Percentiles rank a stretch among this genome's conserved stretches.
phyloP scores from a whole-genome alignment of 2,113 vertebrate genomes.

The Cichladusa arquata region DNA sequence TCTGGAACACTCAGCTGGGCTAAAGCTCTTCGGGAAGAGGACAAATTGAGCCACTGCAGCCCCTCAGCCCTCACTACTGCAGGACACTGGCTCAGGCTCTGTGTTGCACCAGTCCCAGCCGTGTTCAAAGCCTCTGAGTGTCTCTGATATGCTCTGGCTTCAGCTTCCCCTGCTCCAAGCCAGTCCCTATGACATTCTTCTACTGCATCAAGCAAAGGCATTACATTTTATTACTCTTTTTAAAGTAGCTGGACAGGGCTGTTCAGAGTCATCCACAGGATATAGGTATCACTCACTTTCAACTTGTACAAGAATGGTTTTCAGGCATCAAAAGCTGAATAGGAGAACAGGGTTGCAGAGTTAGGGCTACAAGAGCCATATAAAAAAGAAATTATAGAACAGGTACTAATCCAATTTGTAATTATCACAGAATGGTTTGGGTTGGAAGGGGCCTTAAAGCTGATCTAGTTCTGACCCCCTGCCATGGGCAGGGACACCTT shows the following conservation, averaged over 20 bases:
- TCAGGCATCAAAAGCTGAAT: neutral
- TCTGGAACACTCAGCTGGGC: accelerated
- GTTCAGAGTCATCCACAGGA: neutral
- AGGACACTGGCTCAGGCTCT: neutral
- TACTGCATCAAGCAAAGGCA: neutral
- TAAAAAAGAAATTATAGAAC: neutral
- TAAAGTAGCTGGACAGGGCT: neutral
- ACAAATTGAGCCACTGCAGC: neutral
- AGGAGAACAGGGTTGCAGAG: neutral
- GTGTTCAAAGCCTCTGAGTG: neutral
- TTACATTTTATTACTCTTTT: neutral
- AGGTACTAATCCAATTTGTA: neutral
- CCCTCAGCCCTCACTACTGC: neutral
- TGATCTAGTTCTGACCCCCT: neutral
- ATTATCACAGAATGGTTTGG: neutral
- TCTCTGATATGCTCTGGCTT: neutral
- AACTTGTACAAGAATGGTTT: neutral
- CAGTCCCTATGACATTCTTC: neutral
- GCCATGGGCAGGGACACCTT: neutral
- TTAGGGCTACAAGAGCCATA: neutral
- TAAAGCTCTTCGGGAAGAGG: neutral
- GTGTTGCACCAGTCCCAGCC: neutral
- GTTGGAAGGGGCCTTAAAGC: neutral
- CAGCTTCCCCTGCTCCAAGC: neutral
- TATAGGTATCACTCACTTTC: neutral